Percentiles rank a stretch among this genome's conserved stretches.
Evolutionary conservation across 2,888 invertebrate species (phyloP).

Genomic region (Cheilosia grossa): DNA sequence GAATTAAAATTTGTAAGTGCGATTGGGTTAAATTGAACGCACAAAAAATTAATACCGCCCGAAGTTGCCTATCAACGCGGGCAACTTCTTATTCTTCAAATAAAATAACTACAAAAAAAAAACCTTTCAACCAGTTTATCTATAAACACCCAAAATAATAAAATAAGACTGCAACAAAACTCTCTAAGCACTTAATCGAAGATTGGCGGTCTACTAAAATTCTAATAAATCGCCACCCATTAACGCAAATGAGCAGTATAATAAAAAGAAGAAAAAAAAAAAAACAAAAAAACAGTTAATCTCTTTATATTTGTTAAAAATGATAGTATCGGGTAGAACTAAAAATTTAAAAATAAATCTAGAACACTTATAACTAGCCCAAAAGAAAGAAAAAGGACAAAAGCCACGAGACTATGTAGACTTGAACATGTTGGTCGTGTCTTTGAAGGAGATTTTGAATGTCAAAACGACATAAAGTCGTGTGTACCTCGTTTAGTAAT

Average conservation of each 20-base stretch:
- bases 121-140: background rate
- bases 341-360: background rate
- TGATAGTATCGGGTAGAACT: background rate
- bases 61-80: background rate
- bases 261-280: background rate
- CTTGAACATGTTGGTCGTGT: too few relatives aligned
- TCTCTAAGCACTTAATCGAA: background rate
- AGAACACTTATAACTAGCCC: background rate
- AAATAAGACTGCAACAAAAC: background rate
- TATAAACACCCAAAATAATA: background rate
- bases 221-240: background rate
- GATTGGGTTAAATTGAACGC: background rate
- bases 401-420: too few relatives aligned
- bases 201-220: background rate
- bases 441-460: constrained; percentile 1
- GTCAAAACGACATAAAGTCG: background rate
- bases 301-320: background rate
- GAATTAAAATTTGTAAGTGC: too few relatives aligned
- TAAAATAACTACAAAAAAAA: background rate
- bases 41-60: background rate
- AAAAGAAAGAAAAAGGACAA: too few relatives aligned
- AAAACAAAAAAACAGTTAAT: background rate
- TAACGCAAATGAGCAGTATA: background rate
- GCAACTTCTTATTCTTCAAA: background rate
- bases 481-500: too few relatives aligned